Base-by-base conservation (phyloP, 1,140 invertebrate species). In the Drosophila persimilis region DNA sequence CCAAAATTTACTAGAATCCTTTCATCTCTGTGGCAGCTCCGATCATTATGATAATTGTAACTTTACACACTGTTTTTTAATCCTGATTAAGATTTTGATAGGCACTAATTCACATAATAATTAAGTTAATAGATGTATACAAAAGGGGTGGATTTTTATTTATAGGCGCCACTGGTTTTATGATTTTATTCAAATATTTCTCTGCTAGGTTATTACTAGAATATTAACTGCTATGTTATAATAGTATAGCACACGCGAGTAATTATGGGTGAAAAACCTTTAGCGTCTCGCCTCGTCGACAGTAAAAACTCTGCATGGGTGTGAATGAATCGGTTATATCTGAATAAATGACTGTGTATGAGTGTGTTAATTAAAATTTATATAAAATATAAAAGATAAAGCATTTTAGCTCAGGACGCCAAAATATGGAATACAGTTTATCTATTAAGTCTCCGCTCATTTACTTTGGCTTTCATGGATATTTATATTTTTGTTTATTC, bases 1-100 rank as follows among this genome's bases (percentile, higher is more conserved):
- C 56, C 52, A 50, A 60, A 72, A 79, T 79, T 67, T 48, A 75
- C 84, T 53, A 24, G 54, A 47, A 48, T 76, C 57, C 63, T 47
- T 48, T 22, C 29, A 9, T 46, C 47, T 52, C 15, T 60, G 47
- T 45, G 8, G 44, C 20, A 64, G 62, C 8, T 31, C 8, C 8
- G 31, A 31, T 31, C 31, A 7, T 3, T 3, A 3, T 31, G 8
- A 31, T 31, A 2, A 31, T 9, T 9, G 7, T 8, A 31, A 31
- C 8, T 9, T 31, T 0, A 31, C 8, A 9, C 31, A 31, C 31
- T 50, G 13, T 44, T 11, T 22, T 13, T 31, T 2, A 17, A 31
- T 8, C 29, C 41, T 47, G 29, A 58, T 50, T 64, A 29, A 58
- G 9, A 35, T 15, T 29, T 24, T 11, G 15, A 57, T 44, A 20